Evolutionary conservation across 2,888 invertebrate species (phyloP), one percentile per base, ranked within the genome.

Genomic region (Ophion ventricosus): DNA sequence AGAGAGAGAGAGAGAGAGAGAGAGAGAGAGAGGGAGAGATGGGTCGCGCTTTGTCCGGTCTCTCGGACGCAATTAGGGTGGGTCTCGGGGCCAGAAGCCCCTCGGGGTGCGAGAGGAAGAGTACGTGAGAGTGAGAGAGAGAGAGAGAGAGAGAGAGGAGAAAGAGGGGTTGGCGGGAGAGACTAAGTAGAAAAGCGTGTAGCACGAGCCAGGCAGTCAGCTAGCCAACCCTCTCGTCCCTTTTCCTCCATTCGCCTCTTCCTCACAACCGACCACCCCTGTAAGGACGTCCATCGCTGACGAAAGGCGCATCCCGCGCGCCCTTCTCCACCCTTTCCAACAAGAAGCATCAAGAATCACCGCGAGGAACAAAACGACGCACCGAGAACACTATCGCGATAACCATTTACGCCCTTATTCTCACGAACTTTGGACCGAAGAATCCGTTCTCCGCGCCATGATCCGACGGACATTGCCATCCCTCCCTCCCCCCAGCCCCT

Each of bases 41-140:
- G 91, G 88, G 88, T 90, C 87, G 85, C 92, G 93, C 93, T 93
- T 93, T 92, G 93, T 93, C 93, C 93, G 89, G 90, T 93, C 93
- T 84, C 93, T 93, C 92, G 93, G 93, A 93, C 92, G 93, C 93
- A 93, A 93, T 93, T 93, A 93, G 93, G 93, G 92, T 92, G 93
- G 92, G 92, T 91, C 91, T 84, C 87, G 72, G 86, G 86, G 81
- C 88, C 91, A 89, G 89, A 89, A 88, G 87, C 90, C 92, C 91
- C 91, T 89, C 89, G 80, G 20, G 76, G 67, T 8, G 64, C n/a
- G 29, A 17, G 7, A 54, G 29, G 88, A 90, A 91, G 91, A 90
- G 90, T 88, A 89, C 49, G 89, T 90, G 86, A 54, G 85, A 74
- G 89, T 88, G 91, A 20, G 29, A 29, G 64, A 40, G 66, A 40